These are phyloP conservation scores for Noctua comes DNA, from an alignment of 2,888 invertebrate genomes.

Conservation along the genomic window DNA sequence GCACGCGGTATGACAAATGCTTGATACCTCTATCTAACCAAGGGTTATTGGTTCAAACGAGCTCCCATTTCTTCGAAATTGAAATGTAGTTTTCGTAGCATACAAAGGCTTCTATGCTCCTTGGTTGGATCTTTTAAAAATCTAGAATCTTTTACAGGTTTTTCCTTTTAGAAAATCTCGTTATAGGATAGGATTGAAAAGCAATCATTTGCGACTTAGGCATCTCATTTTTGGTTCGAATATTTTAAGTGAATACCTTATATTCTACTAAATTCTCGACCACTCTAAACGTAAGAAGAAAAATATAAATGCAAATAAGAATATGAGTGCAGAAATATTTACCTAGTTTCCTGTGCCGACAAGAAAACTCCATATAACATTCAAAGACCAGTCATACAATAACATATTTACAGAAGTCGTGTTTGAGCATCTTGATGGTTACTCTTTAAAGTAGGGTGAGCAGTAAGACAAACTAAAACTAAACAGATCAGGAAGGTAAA, in stretches of 20 bases:
- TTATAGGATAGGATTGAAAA: background rate
- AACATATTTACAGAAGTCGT: slow-evolving; percentile 4
- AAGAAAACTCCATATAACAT: slow-evolving; percentile 1
- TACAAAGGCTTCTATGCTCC: background rate
- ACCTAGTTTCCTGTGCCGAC: background rate
- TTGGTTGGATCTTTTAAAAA: background rate
- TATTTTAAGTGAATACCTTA: background rate
- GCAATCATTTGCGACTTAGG: background rate
- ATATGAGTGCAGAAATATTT: background rate
- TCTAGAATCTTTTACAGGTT: background rate
- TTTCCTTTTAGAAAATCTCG: background rate
- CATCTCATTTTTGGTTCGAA: background rate
- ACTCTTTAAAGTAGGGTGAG: background rate
- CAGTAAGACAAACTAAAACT: no score
- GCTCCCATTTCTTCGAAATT: background rate
- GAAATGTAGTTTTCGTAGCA: background rate
- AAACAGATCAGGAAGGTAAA: background rate
- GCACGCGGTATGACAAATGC: slow-evolving; percentile 40
- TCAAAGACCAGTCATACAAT: background rate
- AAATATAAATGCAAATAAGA: background rate
- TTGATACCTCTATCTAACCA: slow-evolving; percentile 24
- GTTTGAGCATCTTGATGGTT: background rate
- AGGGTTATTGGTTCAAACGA: slow-evolving; percentile 16
- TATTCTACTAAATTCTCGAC: background rate
- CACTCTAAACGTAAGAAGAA: background rate